Conservation (phyloP, 2,797 vertebrate species). For the Taenioides sp. region DNA sequence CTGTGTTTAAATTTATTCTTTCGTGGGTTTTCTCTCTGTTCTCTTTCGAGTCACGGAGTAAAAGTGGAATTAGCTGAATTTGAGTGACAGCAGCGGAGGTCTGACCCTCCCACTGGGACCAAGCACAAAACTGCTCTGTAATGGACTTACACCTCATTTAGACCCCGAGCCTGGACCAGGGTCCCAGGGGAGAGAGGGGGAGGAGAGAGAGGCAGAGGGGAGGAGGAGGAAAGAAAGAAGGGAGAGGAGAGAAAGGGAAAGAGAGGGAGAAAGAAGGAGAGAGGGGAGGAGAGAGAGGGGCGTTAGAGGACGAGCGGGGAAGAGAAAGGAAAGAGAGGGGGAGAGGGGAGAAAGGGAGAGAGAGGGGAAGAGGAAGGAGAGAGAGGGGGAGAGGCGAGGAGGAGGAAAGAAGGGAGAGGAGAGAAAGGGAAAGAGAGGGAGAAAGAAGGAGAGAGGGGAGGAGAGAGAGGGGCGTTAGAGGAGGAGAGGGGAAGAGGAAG, state of each 20-base stretch:
- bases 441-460: too few relatives aligned
- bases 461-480: too few relatives aligned
- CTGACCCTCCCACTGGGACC: conserved; percentile 78
- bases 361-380: background rate
- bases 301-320: background rate
- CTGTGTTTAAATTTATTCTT: too few relatives aligned
- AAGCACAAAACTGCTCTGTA: conserved; percentile 85
- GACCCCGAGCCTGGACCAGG: conserved; percentile 77
- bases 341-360: too few relatives aligned
- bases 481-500: background rate
- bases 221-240: background rate
- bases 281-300: too few relatives aligned
- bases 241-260: too few relatives aligned
- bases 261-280: background rate
- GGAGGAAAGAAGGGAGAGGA: background rate
- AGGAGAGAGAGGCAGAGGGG: background rate
- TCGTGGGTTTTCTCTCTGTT: too few relatives aligned
- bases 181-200: background rate
- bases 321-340: background rate
- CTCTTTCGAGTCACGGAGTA: too few relatives aligned
- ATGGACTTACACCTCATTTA: conserved; percentile 92
- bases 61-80: conserved; percentile 73
- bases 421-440: too few relatives aligned
- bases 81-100: conserved; percentile 82
- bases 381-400: too few relatives aligned